Evolutionary conservation across 2,797 vertebrate genomes (phyloP).

Genomic region (Otus scops): DNA sequence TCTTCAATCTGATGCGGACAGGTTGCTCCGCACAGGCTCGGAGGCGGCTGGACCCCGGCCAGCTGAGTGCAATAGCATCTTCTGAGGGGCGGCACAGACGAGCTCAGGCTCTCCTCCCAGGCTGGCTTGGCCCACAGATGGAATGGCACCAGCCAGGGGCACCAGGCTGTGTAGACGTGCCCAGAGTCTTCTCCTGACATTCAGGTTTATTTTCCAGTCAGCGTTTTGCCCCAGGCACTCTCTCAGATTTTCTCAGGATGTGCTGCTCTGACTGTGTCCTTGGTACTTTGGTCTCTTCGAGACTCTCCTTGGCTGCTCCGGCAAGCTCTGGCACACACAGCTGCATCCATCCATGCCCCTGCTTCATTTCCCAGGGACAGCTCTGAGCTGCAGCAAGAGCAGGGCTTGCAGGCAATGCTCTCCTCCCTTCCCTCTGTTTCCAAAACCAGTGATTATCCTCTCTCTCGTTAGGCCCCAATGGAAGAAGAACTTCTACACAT

Average conservation of each 20-base stretch:
- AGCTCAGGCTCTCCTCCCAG: background rate
- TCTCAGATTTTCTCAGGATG: background rate
- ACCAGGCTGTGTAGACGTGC: background rate
- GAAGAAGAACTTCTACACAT: fast-evolving
- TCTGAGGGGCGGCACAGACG: background rate
- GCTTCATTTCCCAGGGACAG: background rate
- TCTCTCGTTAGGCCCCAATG: fast-evolving
- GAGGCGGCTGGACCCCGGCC: background rate
- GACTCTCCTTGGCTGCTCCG: background rate
- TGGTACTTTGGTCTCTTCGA: background rate
- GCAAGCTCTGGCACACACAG: background rate
- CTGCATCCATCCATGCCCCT: fast-evolving
- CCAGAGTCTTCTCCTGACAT: background rate
- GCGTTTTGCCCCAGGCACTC: background rate
- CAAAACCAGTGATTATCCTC: background rate
- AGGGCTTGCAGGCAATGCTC: background rate
- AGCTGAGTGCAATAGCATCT: background rate
- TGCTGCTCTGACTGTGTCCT: background rate
- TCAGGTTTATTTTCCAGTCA: background rate
- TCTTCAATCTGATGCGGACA: background rate
- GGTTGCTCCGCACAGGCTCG: background rate
- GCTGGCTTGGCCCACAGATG: fast-evolving
- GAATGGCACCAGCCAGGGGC: background rate
- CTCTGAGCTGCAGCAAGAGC: background rate
- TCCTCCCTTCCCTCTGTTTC: background rate